Conservation (phyloP, 1,140 invertebrate genomes). For the Yoshiicerus persimilis region DNA sequence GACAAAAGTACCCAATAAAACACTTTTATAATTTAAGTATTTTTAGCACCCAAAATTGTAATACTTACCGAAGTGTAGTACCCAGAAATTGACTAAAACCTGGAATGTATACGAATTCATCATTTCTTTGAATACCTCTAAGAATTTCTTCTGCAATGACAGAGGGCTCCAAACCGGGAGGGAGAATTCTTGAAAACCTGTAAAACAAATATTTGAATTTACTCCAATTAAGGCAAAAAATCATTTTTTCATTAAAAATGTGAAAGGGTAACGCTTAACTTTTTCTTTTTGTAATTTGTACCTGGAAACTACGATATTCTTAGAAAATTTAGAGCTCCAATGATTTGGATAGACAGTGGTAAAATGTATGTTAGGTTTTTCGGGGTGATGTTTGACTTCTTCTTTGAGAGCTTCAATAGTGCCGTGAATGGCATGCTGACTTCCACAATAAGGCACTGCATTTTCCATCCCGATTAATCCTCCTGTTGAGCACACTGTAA, state of each 20-base stretch:
- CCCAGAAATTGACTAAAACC: slow-evolving; percentile 11
- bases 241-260: no score
- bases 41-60: not conserved
- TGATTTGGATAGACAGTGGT: slow-evolving; percentile 80
- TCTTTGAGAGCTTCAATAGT: slow-evolving; percentile 63
- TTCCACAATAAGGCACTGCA: slow-evolving; percentile 78
- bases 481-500: slow-evolving; percentile 78
- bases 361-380: slow-evolving; percentile 67
- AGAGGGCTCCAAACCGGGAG: not conserved
- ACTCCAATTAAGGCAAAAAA: not conserved
- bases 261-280: no score
- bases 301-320: not conserved
- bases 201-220: not conserved
- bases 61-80: not conserved
- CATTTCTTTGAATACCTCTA: slow-evolving; percentile 32
- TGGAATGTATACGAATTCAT: slow-evolving; percentile 36
- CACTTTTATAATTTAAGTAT: not conserved
- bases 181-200: not conserved
- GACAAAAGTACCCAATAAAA: not conserved
- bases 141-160: slow-evolving; percentile 16
- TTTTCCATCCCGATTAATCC: slow-evolving; percentile 73
- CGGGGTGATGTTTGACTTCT: slow-evolving; percentile 63
- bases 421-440: slow-evolving; percentile 75
- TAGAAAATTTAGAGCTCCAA: slow-evolving; percentile 79
- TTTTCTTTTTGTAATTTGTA: not conserved